These are phyloP conservation scores for Tanaodytes sp. DNA, from an alignment of 2,888 invertebrate genomes.

Conservation along the genomic window DNA sequence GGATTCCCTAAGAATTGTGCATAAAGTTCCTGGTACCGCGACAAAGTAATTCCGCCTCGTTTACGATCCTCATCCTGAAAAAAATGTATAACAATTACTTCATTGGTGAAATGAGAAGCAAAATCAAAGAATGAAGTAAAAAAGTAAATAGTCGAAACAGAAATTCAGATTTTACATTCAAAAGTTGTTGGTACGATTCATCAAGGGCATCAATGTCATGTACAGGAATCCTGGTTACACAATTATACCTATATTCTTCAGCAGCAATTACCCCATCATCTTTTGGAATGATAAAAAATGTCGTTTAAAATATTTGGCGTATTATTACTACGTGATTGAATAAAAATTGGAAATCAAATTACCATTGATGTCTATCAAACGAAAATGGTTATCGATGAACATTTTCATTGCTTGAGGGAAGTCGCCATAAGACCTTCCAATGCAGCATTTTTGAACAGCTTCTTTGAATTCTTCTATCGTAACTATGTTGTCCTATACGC, in stretches of 20 bases:
- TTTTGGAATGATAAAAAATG: too few species aligned
- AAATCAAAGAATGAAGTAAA: too few species aligned
- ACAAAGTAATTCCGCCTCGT: conserved; percentile 83
- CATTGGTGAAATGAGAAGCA: too few species aligned
- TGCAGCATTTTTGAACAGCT: conserved; percentile 86
- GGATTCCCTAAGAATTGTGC: conserved; percentile 87
- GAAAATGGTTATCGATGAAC: conserved; percentile 88
- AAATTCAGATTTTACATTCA: conserved; percentile 80
- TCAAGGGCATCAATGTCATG: conserved; percentile 84
- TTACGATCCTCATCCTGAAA: conserved; percentile 85
- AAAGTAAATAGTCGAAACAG: too few species aligned
- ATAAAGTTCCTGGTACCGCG: conserved; percentile 87
- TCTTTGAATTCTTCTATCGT: conserved; percentile 86
- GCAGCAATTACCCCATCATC: conserved; percentile 84
- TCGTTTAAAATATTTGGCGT: too few species aligned
- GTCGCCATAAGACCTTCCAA: conserved; percentile 83
- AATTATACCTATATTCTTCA: conserved; percentile 88
- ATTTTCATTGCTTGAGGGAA: conserved; percentile 90
- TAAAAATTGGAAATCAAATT: too few species aligned
- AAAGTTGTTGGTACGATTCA: conserved; percentile 83
- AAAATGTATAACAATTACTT: too few species aligned
- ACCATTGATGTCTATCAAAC: conserved; percentile 85
- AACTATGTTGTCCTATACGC: conserved; percentile 84
- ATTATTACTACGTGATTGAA: too few species aligned
- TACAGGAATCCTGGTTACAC: conserved; percentile 85